These are phyloP conservation scores for Caradrina clavipalpis DNA, from an alignment of 2,888 invertebrate genomes.

Conservation along the genomic window DNA sequence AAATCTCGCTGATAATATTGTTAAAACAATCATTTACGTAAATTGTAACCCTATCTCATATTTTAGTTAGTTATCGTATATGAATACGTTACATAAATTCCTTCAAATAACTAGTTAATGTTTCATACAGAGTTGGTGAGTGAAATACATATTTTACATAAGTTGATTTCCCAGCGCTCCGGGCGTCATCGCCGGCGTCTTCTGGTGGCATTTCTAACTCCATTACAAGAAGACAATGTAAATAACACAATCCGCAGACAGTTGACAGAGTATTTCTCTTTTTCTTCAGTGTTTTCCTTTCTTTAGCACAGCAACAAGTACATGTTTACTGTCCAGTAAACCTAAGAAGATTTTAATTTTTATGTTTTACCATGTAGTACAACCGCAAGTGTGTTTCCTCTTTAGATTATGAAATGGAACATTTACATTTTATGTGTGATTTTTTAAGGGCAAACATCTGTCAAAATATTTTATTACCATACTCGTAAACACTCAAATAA, in stretches of 20 bases:
- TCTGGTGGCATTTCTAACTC: neutral
- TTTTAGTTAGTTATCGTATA: neutral
- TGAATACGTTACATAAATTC: constrained; percentile 10
- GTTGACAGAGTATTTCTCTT: neutral
- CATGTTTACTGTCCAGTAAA: neutral
- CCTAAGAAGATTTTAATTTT: too few relatives aligned
- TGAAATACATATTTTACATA: constrained; percentile 10
- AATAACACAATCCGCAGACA: neutral
- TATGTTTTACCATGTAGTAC: too few relatives aligned
- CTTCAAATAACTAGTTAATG: neutral
- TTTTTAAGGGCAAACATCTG: too few relatives aligned
- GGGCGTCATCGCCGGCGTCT: neutral
- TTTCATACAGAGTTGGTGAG: neutral
- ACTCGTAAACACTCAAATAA: too few relatives aligned
- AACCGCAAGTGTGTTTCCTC: too few relatives aligned
- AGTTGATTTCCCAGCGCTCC: constrained; percentile 19
- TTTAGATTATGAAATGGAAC: too few relatives aligned
- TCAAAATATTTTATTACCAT: too few relatives aligned
- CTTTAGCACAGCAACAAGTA: neutral
- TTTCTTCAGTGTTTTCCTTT: too few relatives aligned
- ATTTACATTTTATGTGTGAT: too few relatives aligned
- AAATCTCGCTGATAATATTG: neutral
- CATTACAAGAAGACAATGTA: neutral
- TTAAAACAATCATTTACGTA: neutral
- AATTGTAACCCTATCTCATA: constrained; percentile 1